Evolutionary conservation across 2,113 vertebrate species (phyloP).

Genomic region (Oophaga pumilio): DNA sequence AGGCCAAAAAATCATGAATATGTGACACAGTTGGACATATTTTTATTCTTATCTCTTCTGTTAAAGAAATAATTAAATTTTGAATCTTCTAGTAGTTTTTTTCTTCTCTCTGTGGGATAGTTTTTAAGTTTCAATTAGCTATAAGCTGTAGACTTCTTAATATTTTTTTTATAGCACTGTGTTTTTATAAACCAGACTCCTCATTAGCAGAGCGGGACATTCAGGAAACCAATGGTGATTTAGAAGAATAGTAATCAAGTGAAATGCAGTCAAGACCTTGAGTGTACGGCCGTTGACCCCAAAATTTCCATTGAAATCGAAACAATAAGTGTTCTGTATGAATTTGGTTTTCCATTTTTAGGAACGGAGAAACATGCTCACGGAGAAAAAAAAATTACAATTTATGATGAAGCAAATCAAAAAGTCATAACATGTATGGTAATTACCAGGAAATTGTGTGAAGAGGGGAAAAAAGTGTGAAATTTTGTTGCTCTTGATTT

Average conservation of each 20-base stretch:
- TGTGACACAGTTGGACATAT: constrained; percentile 1
- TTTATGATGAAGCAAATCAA: not conserved
- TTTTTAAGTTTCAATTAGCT: constrained; percentile 1
- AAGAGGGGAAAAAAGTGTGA: too few relatives aligned
- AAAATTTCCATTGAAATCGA: constrained; percentile 34
- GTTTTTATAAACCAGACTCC: constrained; percentile 6
- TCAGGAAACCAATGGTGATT: not conserved
- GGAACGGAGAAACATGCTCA: not conserved
- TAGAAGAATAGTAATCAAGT: not conserved
- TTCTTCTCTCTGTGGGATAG: not conserved
- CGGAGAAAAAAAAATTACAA: not conserved
- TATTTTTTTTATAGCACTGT: not conserved
- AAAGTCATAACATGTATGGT: not conserved
- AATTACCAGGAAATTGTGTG: not conserved
- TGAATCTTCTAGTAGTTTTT: not conserved
- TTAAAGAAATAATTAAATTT: constrained; percentile 18
- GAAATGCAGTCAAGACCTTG: not conserved
- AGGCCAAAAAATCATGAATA: not conserved
- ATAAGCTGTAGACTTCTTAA: constrained; percentile 13
- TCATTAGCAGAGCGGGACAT: not conserved
- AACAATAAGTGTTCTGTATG: constrained; percentile 4
- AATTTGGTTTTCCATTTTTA: not conserved
- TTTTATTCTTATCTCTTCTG: not conserved
- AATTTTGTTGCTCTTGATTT: too few relatives aligned
- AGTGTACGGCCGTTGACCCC: constrained; percentile 13